Conservation (phyloP, 2,888 invertebrate species). For the Carabus problematicus region DNA sequence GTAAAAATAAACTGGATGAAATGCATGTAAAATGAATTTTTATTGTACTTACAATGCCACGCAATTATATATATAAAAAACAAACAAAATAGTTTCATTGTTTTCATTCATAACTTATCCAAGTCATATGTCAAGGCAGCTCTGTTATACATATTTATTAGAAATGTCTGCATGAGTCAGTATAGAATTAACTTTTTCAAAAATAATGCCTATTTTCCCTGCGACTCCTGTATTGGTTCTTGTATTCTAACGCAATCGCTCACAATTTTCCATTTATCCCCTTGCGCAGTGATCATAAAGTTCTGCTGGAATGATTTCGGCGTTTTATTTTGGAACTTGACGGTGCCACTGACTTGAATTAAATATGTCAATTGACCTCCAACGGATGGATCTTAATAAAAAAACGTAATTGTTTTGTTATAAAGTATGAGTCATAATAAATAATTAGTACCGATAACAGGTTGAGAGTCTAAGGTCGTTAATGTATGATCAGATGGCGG, state of each 20-base stretch:
- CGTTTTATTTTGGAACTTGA: slow-evolving; percentile 71
- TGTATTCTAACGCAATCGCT: slow-evolving; percentile 87
- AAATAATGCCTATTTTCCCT: too few relatives aligned
- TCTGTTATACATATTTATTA: too few relatives aligned
- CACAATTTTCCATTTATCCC: slow-evolving; percentile 93
- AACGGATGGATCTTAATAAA: slow-evolving; percentile 71
- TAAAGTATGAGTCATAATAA: not conserved
- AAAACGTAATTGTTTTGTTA: slow-evolving; percentile 15
- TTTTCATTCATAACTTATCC: too few relatives aligned
- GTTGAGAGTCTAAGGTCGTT: slow-evolving; percentile 86
- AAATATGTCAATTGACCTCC: slow-evolving; percentile 81
- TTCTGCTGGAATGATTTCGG: slow-evolving; percentile 81
- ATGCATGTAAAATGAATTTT: too few relatives aligned
- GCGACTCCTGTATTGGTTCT: slow-evolving; percentile 57
- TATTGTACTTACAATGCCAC: too few relatives aligned
- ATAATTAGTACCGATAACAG: slow-evolving; percentile 66
- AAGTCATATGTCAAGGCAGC: too few relatives aligned
- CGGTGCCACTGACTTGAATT: slow-evolving; percentile 83
- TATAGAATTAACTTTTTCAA: too few relatives aligned
- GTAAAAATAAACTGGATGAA: too few relatives aligned
- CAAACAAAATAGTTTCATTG: too few relatives aligned
- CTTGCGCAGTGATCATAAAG: slow-evolving; percentile 86
- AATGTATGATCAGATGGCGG: slow-evolving; percentile 82
- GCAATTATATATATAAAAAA: too few relatives aligned
- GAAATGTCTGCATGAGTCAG: too few relatives aligned